Evolutionary conservation across 1,140 invertebrate species (phyloP).

Genomic region (Diuraphis noxia): DNA sequence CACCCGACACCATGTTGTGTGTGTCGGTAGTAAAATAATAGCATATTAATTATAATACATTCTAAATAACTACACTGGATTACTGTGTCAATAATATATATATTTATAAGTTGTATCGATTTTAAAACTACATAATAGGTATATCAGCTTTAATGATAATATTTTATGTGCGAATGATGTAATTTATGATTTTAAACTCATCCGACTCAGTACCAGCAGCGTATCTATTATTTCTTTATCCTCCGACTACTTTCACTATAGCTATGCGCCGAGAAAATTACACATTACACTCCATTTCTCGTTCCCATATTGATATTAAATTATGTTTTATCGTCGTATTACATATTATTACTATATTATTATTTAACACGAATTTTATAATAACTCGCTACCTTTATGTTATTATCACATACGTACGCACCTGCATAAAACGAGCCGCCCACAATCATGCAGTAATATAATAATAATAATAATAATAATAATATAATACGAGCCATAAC

Average conservation of each 20-base stretch:
- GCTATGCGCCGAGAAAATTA: not conserved
- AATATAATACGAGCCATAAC: not conserved
- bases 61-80: not conserved
- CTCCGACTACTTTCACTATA: not conserved
- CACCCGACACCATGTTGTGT: not conserved
- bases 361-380: not conserved
- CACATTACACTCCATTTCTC: not conserved
- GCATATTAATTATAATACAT: not conserved
- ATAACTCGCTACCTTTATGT: not conserved
- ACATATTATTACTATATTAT: not conserved
- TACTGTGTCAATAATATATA: not conserved
- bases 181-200: slow-evolving; percentile 11
- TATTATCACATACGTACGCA: not conserved
- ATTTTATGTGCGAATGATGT: not conserved
- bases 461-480: too few relatives aligned
- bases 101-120: not conserved
- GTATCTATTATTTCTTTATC: not conserved
- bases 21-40: not conserved
- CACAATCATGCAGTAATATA: not conserved
- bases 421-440: not conserved
- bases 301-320: not conserved
- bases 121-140: not conserved
- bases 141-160: not conserved
- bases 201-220: not conserved
- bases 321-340: not conserved